A percentile compares a stretch with the other conserved stretches of the same genome.
These are phyloP conservation scores for Dryoscopus gambensis DNA, from an alignment of 2,113 vertebrate genomes.

Conservation along the genomic window DNA sequence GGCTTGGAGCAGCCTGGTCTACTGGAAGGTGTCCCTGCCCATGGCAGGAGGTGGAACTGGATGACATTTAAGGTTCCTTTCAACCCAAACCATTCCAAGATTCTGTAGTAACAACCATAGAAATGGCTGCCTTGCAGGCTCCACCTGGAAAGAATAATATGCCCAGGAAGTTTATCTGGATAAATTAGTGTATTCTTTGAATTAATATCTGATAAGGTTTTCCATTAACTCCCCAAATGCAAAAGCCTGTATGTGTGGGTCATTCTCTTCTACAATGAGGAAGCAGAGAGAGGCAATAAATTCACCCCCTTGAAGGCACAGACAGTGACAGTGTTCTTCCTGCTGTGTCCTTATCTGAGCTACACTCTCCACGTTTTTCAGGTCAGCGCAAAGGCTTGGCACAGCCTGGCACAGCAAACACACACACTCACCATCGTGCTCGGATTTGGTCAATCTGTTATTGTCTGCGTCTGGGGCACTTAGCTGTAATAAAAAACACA, in stretches of 20 bases:
- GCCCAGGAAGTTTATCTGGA: neutral
- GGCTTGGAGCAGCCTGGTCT: neutral
- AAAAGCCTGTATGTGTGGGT: neutral
- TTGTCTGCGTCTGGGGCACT: neutral
- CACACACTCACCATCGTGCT: conserved; percentile 46
- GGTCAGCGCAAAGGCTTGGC: neutral
- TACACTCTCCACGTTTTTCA: neutral
- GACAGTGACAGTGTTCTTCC: neutral
- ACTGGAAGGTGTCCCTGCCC: neutral
- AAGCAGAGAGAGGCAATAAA: neutral
- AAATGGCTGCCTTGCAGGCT: neutral
- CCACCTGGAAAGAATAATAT: neutral
- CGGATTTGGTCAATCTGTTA: neutral
- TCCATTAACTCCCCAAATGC: neutral
- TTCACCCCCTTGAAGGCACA: neutral
- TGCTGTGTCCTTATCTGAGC: neutral
- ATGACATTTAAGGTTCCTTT: neutral
- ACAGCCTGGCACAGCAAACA: neutral
- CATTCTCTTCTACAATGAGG: neutral
- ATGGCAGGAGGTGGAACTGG: neutral
- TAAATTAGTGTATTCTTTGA: neutral
- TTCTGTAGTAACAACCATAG: neutral
- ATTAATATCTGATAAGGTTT: neutral
- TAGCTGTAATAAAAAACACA: conserved; percentile 18
- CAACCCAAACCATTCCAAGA: neutral